A percentile compares a stretch with the other conserved stretches of the same genome.
These are phyloP conservation scores for Emberiza fucata DNA, from an alignment of 2,113 vertebrate species.

Conservation along the genomic window DNA sequence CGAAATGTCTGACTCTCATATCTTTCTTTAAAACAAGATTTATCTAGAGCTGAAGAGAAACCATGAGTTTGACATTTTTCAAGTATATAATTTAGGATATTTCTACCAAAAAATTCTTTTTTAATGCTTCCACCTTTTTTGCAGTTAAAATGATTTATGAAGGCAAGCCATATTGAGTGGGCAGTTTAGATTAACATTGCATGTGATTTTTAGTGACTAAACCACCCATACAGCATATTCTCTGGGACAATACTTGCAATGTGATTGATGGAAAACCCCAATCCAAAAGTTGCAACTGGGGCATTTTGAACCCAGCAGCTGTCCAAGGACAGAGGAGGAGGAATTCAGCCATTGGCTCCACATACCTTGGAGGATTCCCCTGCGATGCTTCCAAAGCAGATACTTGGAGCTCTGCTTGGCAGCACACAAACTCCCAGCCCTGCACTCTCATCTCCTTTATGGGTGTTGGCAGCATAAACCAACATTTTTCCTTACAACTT, in stretches of 20 bases:
- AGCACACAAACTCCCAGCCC: neutral
- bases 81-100: neutral
- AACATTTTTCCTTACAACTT: neutral
- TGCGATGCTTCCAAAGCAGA: rapidly evolving
- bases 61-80: neutral
- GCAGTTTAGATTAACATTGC: neutral
- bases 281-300: rapidly evolving
- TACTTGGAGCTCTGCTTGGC: neutral
- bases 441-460: neutral
- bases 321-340: neutral
- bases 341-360: neutral
- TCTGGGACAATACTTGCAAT: neutral
- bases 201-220: neutral
- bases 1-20: rapidly evolving
- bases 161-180: neutral
- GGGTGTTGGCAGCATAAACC: neutral
- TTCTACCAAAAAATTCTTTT: neutral
- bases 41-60: neutral
- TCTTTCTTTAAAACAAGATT: neutral
- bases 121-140: neutral
- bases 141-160: neutral
- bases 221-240: neutral
- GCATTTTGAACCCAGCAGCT: rapidly evolving
- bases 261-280: neutral
- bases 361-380: rapidly evolving